A percentile compares a stretch with the other conserved stretches of the same genome.
Evolutionary conservation across 2,888 invertebrate genomes (phyloP).

Genomic region (Hypomecis punctinalis): DNA sequence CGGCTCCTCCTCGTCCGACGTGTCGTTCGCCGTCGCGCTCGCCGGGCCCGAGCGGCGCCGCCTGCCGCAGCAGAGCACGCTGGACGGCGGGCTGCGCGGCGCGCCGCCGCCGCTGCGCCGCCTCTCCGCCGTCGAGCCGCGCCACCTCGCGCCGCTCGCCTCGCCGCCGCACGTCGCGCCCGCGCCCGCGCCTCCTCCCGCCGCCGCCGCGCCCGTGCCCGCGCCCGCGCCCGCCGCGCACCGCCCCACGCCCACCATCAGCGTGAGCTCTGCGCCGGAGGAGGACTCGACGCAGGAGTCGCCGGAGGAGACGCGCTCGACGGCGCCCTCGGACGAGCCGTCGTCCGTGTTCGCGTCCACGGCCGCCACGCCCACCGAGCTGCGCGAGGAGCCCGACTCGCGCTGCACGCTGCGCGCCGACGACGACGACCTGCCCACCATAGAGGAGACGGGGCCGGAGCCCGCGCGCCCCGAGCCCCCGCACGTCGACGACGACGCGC

Average conservation of each 20-base stretch:
- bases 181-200: constrained; percentile 52
- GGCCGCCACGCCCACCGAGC: constrained; percentile 74
- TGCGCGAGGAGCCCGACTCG: constrained; percentile 49
- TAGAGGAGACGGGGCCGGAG: constrained; percentile 56
- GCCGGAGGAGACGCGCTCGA: constrained; percentile 56
- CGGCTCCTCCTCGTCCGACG: constrained; percentile 90
- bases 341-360: constrained; percentile 78
- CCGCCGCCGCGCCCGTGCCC: constrained; percentile 58
- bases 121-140: constrained; percentile 83
- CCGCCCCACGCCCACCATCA: constrained; percentile 83
- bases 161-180: constrained; percentile 77
- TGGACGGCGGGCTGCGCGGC: constrained; percentile 86
- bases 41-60: constrained; percentile 88
- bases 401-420: constrained; percentile 35
- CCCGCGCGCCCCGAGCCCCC: constrained; percentile 56
- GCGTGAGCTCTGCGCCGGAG: constrained; percentile 90
- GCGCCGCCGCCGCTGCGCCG: constrained; percentile 76
- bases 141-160: constrained; percentile 83
- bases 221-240: constrained; percentile 63
- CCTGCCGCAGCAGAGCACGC: constrained; percentile 88
- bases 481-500: constrained; percentile 41
- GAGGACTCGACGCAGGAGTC: constrained; percentile 76
- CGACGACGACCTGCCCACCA: constrained; percentile 59
- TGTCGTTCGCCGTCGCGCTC: constrained; percentile 85
- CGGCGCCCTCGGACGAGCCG: constrained; percentile 74